Percentiles rank a stretch among this genome's conserved stretches.
Conservation (phyloP, 2,113 vertebrate species). For the Phodopus roborovskii region DNA sequence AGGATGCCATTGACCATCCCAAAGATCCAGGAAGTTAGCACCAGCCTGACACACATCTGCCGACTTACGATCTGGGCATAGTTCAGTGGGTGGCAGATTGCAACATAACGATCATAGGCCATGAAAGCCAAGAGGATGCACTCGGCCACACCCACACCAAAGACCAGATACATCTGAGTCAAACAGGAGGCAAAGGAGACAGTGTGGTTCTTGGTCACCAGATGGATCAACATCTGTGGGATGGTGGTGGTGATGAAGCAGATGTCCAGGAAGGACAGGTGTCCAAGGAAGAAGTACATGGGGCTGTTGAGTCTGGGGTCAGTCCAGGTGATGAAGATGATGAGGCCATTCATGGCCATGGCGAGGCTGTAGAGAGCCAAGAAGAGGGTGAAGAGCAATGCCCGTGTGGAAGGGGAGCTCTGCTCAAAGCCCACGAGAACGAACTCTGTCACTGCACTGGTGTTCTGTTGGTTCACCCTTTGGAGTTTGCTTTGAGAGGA, state of each 20-base stretch:
- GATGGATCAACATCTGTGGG: slow-evolving; percentile 64
- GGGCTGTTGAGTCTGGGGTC: slow-evolving; percentile 59
- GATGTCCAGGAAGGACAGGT: slow-evolving; percentile 58
- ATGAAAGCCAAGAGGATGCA: slow-evolving; percentile 77
- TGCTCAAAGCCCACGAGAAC: slow-evolving; percentile 62
- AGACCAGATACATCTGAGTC: slow-evolving; percentile 54
- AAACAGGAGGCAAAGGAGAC: slow-evolving; percentile 50
- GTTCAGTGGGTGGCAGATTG: slow-evolving; percentile 80
- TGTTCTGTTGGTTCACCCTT: not conserved
- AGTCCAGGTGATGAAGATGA: slow-evolving; percentile 68
- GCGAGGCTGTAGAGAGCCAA: slow-evolving; percentile 60
- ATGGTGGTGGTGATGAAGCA: slow-evolving; percentile 69
- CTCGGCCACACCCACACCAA: not conserved
- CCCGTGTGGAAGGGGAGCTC: not conserved
- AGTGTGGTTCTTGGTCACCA: slow-evolving; percentile 32
- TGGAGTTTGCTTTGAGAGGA: not conserved
- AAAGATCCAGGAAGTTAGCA: slow-evolving; percentile 74
- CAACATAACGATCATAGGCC: slow-evolving; percentile 75
- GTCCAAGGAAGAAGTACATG: slow-evolving; percentile 69
- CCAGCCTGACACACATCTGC: slow-evolving; percentile 43
- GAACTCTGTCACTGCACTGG: slow-evolving; percentile 65
- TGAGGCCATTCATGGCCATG: slow-evolving; percentile 67
- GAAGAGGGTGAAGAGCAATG: slow-evolving; percentile 63
- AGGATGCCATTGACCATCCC: slow-evolving; percentile 63
- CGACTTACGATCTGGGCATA: slow-evolving; percentile 80